phyloP scores from a whole-genome alignment of 2,888 invertebrate genomes.

The Arge pagana region DNA sequence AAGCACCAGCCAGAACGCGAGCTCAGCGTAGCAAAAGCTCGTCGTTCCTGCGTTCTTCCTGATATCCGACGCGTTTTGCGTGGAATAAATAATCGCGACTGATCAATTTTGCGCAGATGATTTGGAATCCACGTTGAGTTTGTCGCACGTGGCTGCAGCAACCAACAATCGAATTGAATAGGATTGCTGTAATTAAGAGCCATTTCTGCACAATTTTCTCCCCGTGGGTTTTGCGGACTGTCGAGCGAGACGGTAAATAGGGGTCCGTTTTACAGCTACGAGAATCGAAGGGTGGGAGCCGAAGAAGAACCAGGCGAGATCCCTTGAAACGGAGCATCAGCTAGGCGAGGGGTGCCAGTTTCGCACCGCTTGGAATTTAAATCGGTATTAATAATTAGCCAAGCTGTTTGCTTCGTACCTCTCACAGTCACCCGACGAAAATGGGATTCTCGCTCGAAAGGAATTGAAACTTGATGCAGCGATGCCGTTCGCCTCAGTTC shows the following conservation, averaged over 20 bases:
- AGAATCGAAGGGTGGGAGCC: constrained; percentile 18
- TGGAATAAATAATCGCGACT: no score
- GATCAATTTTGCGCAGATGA: no score
- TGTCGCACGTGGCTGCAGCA: constrained; percentile 46
- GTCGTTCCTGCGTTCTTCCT: no score
- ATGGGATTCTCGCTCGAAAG: not conserved
- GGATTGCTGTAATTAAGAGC: constrained; percentile 59
- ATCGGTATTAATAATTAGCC: constrained; percentile 23
- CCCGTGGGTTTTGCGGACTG: constrained; percentile 30
- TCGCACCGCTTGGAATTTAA: constrained; percentile 20
- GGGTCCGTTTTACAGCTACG: constrained; percentile 34
- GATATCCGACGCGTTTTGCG: no score
- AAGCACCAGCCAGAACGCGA: no score
- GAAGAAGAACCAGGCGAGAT: not conserved
- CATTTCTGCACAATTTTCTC: constrained; percentile 56
- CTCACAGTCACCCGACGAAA: not conserved
- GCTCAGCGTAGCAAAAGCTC: no score
- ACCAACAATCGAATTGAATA: constrained; percentile 50
- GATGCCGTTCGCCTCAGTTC: no score
- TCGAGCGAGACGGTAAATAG: constrained; percentile 48
- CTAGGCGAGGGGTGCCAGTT: constrained; percentile 10
- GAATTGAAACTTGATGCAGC: no score
- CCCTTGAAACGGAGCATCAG: constrained; percentile 1
- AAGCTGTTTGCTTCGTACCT: constrained; percentile 7
- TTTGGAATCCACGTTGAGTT: no score